A percentile compares a stretch with the other conserved stretches of the same genome.
Conservation (phyloP, 1,140 invertebrate genomes). For the Atopsyche davidsoni region DNA sequence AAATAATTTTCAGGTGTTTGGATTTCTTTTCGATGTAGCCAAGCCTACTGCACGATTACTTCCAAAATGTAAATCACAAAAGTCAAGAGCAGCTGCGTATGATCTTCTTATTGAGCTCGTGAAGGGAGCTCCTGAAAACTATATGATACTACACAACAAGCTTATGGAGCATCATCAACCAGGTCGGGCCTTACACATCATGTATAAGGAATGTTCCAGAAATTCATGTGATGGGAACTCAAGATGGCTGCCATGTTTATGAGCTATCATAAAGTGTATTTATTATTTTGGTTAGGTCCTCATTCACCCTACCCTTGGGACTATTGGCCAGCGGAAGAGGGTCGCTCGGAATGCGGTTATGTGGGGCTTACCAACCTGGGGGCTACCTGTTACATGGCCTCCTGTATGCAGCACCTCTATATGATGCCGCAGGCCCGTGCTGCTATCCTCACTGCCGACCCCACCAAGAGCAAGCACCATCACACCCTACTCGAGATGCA, state of each 20-base stretch:
- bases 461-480: conserved; percentile 67
- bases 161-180: conserved; percentile 81
- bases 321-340: conserved; percentile 95
- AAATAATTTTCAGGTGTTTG: conserved; percentile 58
- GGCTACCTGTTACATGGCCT: conserved; percentile 95
- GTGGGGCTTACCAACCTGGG: conserved; percentile 91
- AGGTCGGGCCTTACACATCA: conserved; percentile 74
- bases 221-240: background rate
- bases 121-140: conserved; percentile 79
- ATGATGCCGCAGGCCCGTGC: conserved; percentile 91
- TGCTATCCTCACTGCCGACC: conserved; percentile 62
- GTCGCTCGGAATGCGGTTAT: conserved; percentile 87
- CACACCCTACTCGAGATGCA: conserved; percentile 81
- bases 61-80: conserved; percentile 88
- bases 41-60: conserved; percentile 76
- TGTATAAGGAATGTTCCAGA: too few relatives aligned
- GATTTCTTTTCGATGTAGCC: conserved; percentile 84
- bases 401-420: conserved; percentile 92
- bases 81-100: conserved; percentile 81
- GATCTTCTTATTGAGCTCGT: conserved; percentile 84
- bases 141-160: conserved; percentile 73
- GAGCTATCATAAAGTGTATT: conserved; percentile 23
- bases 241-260: background rate
- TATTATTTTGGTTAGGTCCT: too few relatives aligned
- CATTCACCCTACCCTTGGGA: conserved; percentile 90